phyloP scores from a whole-genome alignment of 2,888 invertebrate species.

The Arrhopalites spinosus region DNA sequence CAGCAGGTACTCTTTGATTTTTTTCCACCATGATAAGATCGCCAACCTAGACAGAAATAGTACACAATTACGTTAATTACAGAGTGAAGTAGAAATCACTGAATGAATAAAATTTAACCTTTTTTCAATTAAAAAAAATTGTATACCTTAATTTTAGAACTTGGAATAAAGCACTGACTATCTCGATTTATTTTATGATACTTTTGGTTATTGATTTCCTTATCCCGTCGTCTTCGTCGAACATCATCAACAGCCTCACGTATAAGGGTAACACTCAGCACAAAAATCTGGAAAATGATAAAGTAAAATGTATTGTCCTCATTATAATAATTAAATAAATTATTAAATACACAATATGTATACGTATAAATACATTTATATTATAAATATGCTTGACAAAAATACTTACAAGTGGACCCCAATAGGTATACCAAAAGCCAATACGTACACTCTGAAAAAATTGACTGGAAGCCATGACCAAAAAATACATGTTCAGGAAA shows the following conservation, averaged over 20 bases:
- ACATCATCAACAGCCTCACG: conserved; percentile 97
- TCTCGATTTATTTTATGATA: conserved; percentile 78
- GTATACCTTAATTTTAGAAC: conserved; percentile 83
- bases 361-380: no score
- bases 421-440: conserved; percentile 98
- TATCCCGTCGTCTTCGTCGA: conserved; percentile 87
- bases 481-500: conserved; percentile 96
- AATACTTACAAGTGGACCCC: conserved; percentile 85
- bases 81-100: background rate
- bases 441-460: conserved; percentile 96
- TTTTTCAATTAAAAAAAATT: no score
- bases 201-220: conserved; percentile 92
- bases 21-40: conserved; percentile 72
- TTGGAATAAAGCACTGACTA: conserved; percentile 72
- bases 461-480: conserved; percentile 97
- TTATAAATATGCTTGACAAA: no score
- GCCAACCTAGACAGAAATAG: conserved; percentile 53
- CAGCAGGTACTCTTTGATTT: conserved; percentile 96
- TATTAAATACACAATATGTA: conserved; percentile 1
- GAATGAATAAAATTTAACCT: background rate
- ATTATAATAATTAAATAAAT: no score
- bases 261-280: conserved; percentile 91
- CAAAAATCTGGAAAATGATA: conserved; percentile 74
- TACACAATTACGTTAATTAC: background rate
- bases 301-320: no score